Evolutionary conservation across 2,888 invertebrate species (phyloP), one percentile per base, ranked within the genome.

Genomic region (Synergus itoensis): DNA sequence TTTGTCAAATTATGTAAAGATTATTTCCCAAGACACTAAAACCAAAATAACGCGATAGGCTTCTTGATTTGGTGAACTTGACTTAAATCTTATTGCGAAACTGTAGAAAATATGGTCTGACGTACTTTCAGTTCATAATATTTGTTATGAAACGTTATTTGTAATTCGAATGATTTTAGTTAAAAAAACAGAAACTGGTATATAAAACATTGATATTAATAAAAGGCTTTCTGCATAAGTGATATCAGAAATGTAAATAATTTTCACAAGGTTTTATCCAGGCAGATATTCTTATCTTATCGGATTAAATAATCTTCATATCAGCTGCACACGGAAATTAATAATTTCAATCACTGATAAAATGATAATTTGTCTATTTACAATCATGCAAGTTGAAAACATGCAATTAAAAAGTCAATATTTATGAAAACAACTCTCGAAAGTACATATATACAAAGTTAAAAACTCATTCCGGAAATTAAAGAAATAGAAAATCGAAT

Each of bases 321-420:
- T 53, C 53, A 53, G 8, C 8, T 16, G n/a, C n/a, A 53, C n/a
- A n/a, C 53, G 53, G 53, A 53, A 53, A 53, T 53, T 8, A 53
- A n/a, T n/a, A 53, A 53, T 9, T 53, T n/a, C 53, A 53, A 53
- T n/a, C n/a, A 12, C 53, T n/a, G n/a, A 53, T 53, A 53, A 1
- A n/a, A 53, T 36, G 36, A 36, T 36, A 36, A 36, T 36, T 36
- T 36, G 36, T n/a, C 9, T 53, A 53, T 53, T 53, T 53, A n/a
- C n/a, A 53, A n/a, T n/a, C n/a, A 53, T n/a, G n/a, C 5, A n/a
- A 53, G n/a, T 53, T n/a, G 53, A 53, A n/a, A 53, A 53, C 53
- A 53, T n/a, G n/a, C n/a, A 53, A 9, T 53, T n/a, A n/a, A 53
- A 53, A 53, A n/a, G 53, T 53, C n/a, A 53, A 53, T 53, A 53